A percentile compares a stretch with the other conserved stretches of the same genome.
phyloP scores from a whole-genome alignment of 2,113 vertebrate species.

The Catharus bicknelli region DNA sequence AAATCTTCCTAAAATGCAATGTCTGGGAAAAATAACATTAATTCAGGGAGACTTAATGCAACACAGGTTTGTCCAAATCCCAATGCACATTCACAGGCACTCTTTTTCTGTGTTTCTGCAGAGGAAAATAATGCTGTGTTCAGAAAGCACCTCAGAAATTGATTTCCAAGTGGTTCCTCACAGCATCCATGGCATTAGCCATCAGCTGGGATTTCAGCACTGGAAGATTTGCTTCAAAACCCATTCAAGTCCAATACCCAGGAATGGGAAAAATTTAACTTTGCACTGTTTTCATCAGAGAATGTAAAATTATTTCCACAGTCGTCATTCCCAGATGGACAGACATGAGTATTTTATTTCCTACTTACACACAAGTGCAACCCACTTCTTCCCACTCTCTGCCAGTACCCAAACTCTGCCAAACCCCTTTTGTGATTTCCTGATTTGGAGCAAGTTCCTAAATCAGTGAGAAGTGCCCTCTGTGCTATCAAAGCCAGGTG shows the following conservation, averaged over 20 bases:
- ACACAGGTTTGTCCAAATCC: background rate
- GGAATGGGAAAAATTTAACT: background rate
- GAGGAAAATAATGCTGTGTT: background rate
- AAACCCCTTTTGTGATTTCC: background rate
- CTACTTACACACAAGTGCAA: background rate
- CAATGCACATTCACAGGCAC: background rate
- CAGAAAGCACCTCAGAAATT: background rate
- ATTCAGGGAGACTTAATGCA: background rate
- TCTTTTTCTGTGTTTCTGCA: background rate
- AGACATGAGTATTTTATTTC: background rate
- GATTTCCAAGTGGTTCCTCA: background rate
- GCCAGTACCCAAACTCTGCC: background rate
- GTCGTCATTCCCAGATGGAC: background rate
- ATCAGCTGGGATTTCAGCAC: background rate
- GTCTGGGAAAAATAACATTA: background rate
- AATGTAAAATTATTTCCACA: background rate
- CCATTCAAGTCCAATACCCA: background rate
- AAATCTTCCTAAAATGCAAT: background rate
- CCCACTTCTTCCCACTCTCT: background rate
- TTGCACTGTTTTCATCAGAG: background rate
- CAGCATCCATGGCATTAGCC: background rate
- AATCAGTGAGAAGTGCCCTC: background rate
- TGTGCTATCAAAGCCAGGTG: background rate
- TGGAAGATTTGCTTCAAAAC: background rate
- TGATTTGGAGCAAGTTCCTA: background rate